Base-by-base conservation (phyloP, 2,888 invertebrate species). In the Stictocephala bisonia region DNA sequence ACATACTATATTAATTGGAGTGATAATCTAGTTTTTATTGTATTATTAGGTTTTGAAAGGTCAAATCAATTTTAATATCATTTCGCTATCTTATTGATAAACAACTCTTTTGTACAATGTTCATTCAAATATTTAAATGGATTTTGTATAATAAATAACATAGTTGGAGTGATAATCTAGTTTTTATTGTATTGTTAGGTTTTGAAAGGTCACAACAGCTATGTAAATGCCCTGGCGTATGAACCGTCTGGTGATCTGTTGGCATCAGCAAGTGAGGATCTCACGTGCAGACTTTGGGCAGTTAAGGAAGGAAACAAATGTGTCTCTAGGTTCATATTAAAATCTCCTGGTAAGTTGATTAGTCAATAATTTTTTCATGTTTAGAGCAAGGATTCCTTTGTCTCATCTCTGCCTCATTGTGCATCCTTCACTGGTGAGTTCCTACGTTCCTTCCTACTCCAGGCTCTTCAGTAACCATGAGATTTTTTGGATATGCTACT, bases 191-290 rank as follows among this genome's bases (percentile, higher is more conserved):
- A 18, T 60, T 13, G 18, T 11, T 13, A 60, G 60, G 40, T 31
- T 24, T 81, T 90, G 40, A 83, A 84, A 75, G 90, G 90, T 2
- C 93, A 93, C 80, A 87, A 84, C 29, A 89, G 87, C 81, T 93
- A 91, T 81, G 86, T 93, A 13, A 93, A 93, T 82, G 88, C 88
- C 76, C 82, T 92, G 20, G 86, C 88, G 9, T 93, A 90, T 86
- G 91, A 92, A 80, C 87, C 89, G 13, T 89, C 89, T 72, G 91
- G 91, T 26, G 88, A 88, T 72, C 86, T 88, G 78, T 82, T 93
- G 67, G 92, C 91, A 15, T 92, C 92, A n/a, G 90, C 89, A 1
- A 90, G 92, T 78, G 93, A 93, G 84, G 93, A 93, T 82, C 88
- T 90, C 77, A 90, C 91, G 0, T 92, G 91, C 79, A 88, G 88